Base-by-base conservation (phyloP, 2,797 vertebrate species). In the Peromyscus attwateri region DNA sequence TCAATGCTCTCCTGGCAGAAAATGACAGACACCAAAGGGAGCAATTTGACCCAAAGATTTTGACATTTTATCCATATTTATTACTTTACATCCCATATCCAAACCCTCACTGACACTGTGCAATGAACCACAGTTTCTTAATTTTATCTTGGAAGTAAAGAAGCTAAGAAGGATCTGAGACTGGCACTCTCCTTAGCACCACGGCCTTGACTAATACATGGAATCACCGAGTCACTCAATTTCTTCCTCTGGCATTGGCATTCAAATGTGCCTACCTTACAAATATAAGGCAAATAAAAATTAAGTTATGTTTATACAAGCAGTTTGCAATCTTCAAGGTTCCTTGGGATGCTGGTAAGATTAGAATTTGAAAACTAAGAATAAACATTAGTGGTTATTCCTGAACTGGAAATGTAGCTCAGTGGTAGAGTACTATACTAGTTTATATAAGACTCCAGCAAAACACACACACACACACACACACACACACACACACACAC, bases 61-160 rank as follows among this genome's bases (percentile, higher is more conserved):
- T 70, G 87, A 88, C 80, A 3, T 87, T 96, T 57, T 92, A 95
- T 84, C 92, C 87, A 73, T 83, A 93, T 94, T 96, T 62, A 92
- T 96, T 96, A 94, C 57, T 91, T 94, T 92, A 95, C 31, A 34
- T 89, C 60, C 31, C 81, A 93, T 62, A 91, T 68, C 85, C 85
- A 94, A 97, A 96, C 46, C 82, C 68, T 94, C 64, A 87, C 31
- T 95, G 90, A 93, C 62, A 96, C 71, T 80, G 79, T 87, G 75
- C 68, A 52, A 12, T 71, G 93, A 95, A 92, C 81, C 81, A 91
- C 16, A 77, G 23, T 31, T 77, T 83, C 90, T 95, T 60, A 76
- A 81, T 57, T 92, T 95, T 60, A 92, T 70, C 79, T 97, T 91
- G 89, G 34, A 83, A 96, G 79, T 80, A 85, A 92, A 83, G 11